Base-by-base conservation (phyloP, 2,888 invertebrate genomes). In the Pheosia gnoma region DNA sequence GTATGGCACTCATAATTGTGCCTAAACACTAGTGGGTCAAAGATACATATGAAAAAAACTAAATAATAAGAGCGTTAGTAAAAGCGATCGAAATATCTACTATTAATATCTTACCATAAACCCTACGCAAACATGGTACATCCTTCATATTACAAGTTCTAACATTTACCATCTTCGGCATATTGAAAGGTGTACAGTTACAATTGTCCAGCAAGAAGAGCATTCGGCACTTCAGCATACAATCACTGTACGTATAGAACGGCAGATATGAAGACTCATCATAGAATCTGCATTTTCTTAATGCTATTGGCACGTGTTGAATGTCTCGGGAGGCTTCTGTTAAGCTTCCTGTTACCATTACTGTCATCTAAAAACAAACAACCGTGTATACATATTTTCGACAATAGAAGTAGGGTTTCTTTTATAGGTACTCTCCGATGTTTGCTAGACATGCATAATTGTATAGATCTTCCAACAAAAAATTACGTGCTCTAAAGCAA, bases 241-340 rank as follows among this genome's bases (percentile, higher is more conserved):
- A 95, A 72, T 95, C 94, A 72, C 95, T 95, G 77, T 94, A 91
- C 0, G 94, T 95, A 77, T 95, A 95, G 71, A 91, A 92, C 1
- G 80, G 82, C 7, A 92, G 78, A 57, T 89, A 88, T 0, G 84
- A 66, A 0, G 90, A 89, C 74, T 96, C 96, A 61, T 94, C 90
- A 59, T 91, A 82, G 72, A 96, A 95, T 60, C 94, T 88, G 69
- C 96, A 96, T 45, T 94, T 89, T 4, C 96, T 89, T 3, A 88
- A 71, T 5, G 82, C 79, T 13, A 89, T 80, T 0, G 89, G 78
- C 3, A 94, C 85, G 62, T 92, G 90, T 62, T 92, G 87, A 59
- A 94, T 93, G 65, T 92, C 93, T 10, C 90, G 81, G 0, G 92
- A 91, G 0, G 93, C 93, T 70, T 89, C 87, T 10, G 92, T 93